Conservation (phyloP, 2,113 vertebrate genomes). For the Myocastor coypus region DNA sequence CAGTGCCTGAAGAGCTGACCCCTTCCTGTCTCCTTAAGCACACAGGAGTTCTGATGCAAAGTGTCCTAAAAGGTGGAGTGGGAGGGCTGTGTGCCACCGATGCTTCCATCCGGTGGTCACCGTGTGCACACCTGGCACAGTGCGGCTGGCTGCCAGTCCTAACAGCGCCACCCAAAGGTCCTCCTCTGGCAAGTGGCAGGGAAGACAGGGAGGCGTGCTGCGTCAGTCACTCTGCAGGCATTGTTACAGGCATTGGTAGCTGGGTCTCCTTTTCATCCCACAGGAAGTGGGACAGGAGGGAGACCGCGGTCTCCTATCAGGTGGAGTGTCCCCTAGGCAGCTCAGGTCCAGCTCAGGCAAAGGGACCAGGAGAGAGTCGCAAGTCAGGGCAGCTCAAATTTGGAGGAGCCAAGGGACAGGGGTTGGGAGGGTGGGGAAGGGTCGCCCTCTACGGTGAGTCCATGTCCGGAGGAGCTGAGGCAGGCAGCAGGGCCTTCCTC, state of each 20-base stretch:
- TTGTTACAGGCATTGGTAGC: neutral
- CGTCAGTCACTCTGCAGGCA: neutral
- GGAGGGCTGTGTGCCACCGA: neutral
- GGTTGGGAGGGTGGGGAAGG: neutral
- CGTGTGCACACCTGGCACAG: neutral
- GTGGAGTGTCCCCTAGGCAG: fast-evolving
- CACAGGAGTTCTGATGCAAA: neutral
- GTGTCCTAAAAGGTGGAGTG: neutral
- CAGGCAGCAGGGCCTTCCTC: neutral
- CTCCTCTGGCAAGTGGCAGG: neutral
- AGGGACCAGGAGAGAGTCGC: neutral
- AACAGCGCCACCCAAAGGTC: fast-evolving
- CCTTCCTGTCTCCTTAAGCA: neutral
- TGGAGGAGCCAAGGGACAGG: neutral
- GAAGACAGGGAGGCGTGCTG: too few species aligned
- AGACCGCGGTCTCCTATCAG: neutral
- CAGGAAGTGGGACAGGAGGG: neutral
- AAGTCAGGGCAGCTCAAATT: neutral
- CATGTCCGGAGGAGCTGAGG: neutral
- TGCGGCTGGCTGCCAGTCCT: neutral
- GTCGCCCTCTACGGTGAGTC: neutral
- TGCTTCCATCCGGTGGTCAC: neutral
- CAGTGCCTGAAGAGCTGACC: fast-evolving
- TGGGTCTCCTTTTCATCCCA: neutral
- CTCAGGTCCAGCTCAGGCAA: fast-evolving